Evolutionary conservation across 2,797 vertebrate species (phyloP).

Genomic region (Petrocephalus sullivani): DNA sequence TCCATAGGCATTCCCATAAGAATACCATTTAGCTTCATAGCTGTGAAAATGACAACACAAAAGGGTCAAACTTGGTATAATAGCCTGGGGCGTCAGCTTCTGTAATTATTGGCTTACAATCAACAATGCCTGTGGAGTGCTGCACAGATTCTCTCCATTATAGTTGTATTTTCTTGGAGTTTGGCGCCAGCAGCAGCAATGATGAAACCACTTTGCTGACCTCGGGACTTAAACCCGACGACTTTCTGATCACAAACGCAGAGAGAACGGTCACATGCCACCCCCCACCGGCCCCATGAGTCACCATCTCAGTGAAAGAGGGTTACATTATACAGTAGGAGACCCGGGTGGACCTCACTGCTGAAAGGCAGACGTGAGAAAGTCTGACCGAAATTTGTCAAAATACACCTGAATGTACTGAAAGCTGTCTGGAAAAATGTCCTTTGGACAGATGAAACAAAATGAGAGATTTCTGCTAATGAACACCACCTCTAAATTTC

Average conservation of each 20-base stretch:
- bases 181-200: neutral
- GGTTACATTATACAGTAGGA: neutral
- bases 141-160: neutral
- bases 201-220: neutral
- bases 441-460: neutral
- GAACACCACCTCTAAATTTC: neutral
- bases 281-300: neutral
- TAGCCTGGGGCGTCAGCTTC: neutral
- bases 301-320: neutral
- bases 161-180: neutral
- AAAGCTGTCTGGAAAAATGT: neutral
- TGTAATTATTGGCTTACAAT: neutral
- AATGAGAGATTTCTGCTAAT: neutral
- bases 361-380: neutral
- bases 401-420: neutral
- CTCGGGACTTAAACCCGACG: neutral
- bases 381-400: neutral
- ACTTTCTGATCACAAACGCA: neutral
- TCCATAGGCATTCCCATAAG: neutral
- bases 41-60: neutral
- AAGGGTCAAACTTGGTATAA: neutral
- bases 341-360: neutral
- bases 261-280: neutral
- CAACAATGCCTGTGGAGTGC: neutral
- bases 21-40: neutral